Conservation (phyloP, 2,888 invertebrate species). For the Papilio elwesi region DNA sequence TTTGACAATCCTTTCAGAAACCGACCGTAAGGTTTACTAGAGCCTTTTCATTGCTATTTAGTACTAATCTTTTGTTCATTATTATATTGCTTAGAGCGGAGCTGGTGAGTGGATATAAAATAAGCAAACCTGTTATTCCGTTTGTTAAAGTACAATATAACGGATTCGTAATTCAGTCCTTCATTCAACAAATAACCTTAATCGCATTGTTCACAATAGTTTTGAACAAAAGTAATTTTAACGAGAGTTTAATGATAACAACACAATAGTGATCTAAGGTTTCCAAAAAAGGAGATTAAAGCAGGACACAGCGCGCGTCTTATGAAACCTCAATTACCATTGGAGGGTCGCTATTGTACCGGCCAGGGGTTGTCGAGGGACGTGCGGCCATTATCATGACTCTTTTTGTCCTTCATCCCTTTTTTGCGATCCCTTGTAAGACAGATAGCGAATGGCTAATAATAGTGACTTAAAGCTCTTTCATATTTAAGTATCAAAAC, state of each 20-base stretch:
- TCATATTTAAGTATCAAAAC: conserved; percentile 54
- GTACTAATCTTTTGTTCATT: not conserved
- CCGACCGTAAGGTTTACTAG: too few relatives aligned
- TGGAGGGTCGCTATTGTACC: conserved; percentile 68
- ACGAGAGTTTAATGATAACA: conserved; percentile 67
- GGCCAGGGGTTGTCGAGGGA: conserved; percentile 62
- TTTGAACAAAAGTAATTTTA: conserved; percentile 53
- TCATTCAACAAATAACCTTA: not conserved
- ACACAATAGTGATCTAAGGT: conserved; percentile 57
- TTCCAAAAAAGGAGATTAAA: conserved; percentile 20
- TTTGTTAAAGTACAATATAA: conserved; percentile 4
- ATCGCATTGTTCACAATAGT: not conserved
- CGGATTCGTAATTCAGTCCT: not conserved
- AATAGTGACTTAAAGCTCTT: conserved; percentile 76
- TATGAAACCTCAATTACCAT: conserved; percentile 69
- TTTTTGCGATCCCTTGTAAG: conserved; percentile 68
- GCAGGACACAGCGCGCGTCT: conserved; percentile 50
- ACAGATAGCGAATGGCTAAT: conserved; percentile 79
- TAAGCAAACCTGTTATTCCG: not conserved
- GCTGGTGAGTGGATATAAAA: not conserved
- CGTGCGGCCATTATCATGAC: conserved; percentile 64
- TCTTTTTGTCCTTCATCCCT: conserved; percentile 70
- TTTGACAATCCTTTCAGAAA: too few relatives aligned
- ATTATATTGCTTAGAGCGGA: not conserved
- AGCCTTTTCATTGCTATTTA: too few relatives aligned